These are phyloP conservation scores for Neofelis nebulosa DNA, from an alignment of 2,113 vertebrate species.

Conservation along the genomic window DNA sequence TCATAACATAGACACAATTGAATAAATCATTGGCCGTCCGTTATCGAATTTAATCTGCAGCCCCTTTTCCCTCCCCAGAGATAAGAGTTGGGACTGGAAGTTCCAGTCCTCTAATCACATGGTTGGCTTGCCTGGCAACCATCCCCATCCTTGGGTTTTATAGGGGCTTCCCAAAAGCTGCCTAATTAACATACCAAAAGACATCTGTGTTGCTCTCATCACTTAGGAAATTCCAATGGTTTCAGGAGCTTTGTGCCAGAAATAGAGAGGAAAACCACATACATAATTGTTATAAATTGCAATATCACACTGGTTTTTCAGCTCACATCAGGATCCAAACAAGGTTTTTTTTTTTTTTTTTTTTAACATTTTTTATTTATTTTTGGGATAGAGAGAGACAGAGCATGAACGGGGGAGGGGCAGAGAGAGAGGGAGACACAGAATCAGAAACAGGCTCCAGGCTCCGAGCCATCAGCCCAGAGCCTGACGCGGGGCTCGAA, in stretches of 20 bases:
- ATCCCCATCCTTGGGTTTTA: neutral
- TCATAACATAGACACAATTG: neutral
- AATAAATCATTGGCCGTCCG: neutral
- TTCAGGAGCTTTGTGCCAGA: neutral
- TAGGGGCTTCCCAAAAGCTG: neutral
- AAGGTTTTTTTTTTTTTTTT: too few species aligned
- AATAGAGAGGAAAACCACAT: neutral
- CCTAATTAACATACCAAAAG: neutral
- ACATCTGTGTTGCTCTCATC: neutral
- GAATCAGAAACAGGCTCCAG: too few species aligned
- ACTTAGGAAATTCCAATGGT: neutral
- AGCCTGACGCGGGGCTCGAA: too few species aligned
- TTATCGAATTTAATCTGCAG: neutral
- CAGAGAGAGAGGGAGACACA: too few species aligned
- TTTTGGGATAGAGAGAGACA: too few species aligned
- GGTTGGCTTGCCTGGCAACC: neutral
- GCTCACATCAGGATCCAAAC: neutral
- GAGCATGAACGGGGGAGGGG: too few species aligned
- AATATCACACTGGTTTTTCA: neutral
- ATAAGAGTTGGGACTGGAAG: neutral
- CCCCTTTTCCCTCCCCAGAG: neutral
- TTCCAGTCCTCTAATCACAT: neutral
- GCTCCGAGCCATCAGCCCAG: too few species aligned
- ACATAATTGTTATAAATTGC: neutral
- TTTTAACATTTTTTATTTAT: too few species aligned